Percentiles rank a stretch among this genome's conserved stretches.
Conservation (phyloP, 2,113 vertebrate genomes). For the Lontra canadensis region DNA sequence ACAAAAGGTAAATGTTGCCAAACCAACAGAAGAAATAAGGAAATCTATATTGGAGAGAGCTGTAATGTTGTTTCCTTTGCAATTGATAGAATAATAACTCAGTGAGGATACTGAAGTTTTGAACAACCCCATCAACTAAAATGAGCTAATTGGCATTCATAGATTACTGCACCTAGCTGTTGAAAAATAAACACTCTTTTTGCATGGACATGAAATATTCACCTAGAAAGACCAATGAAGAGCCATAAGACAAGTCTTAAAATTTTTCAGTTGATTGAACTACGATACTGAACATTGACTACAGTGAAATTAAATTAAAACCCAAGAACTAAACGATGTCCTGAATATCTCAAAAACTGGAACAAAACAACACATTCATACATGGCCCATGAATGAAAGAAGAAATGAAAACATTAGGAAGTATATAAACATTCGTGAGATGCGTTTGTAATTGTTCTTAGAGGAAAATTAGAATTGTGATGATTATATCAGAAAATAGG, state of each 20-base stretch:
- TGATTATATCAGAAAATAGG: background rate
- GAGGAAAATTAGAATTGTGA: background rate
- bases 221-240: background rate
- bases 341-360: background rate
- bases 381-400: background rate
- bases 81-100: background rate
- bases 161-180: background rate
- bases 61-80: background rate
- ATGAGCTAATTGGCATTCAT: background rate
- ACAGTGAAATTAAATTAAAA: background rate
- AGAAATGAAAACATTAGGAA: background rate
- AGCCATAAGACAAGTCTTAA: background rate
- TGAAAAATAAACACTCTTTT: background rate
- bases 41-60: background rate
- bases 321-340: background rate
- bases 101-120: background rate
- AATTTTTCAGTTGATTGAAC: background rate
- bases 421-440: background rate
- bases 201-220: background rate
- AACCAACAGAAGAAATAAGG: background rate
- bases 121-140: background rate
- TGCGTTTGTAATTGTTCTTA: background rate
- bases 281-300: background rate
- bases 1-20: background rate
- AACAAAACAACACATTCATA: background rate